Conservation (phyloP, 2,113 vertebrate species). For the Callithrix jacchus region DNA sequence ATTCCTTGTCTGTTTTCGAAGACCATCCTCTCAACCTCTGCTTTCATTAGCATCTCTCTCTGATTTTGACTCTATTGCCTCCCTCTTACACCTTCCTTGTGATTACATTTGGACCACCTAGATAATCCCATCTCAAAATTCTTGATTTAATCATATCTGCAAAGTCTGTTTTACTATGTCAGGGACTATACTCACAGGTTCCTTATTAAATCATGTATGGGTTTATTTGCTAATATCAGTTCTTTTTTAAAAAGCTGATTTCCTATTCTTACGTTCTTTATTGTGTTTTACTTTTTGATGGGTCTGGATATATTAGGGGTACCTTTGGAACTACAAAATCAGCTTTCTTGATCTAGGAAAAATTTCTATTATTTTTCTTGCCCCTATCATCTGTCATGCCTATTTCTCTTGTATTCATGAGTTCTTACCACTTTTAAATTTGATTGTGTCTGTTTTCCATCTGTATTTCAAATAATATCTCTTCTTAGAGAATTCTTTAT, state of each 20-base stretch:
- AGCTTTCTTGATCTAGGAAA: neutral
- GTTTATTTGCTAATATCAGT: neutral
- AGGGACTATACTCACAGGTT: neutral
- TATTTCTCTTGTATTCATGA: neutral
- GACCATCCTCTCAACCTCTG: neutral
- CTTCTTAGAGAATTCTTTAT: neutral
- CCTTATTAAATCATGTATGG: neutral
- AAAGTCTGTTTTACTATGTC: neutral
- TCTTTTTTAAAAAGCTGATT: neutral
- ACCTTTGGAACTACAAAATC: neutral
- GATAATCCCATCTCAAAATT: neutral
- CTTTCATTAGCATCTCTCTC: neutral
- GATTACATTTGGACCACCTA: neutral
- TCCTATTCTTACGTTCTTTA: neutral
- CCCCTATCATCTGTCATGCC: neutral
- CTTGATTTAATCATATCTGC: neutral
- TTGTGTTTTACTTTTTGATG: neutral
- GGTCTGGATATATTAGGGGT: neutral
- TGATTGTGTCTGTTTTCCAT: neutral
- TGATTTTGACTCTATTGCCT: neutral
- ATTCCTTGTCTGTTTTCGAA: neutral
- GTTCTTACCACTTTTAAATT: neutral
- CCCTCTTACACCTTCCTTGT: neutral
- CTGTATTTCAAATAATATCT: neutral
- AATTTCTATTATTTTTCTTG: neutral